A percentile compares a stretch with the other conserved stretches of the same genome.
Evolutionary conservation across 64 coral and sea anemone species (phyloP).

Genomic region (Actinia tenebrosa): DNA sequence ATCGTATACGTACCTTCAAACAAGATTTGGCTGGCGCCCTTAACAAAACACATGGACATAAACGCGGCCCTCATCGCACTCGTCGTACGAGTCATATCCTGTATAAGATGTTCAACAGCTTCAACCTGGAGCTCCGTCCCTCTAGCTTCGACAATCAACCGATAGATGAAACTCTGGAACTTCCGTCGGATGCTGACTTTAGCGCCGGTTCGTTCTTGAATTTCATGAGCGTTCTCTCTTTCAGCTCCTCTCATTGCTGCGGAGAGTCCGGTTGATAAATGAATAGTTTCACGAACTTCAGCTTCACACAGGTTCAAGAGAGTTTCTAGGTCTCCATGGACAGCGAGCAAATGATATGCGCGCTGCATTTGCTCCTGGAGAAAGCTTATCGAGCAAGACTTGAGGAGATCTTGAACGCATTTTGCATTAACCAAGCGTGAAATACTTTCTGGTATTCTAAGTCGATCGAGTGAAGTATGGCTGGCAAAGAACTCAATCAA

Average conservation of each 20-base stretch:
- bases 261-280: slow-evolving; percentile 57
- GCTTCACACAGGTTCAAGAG: slow-evolving; percentile 63
- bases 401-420: slow-evolving; percentile 51
- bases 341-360: slow-evolving; percentile 73
- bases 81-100: slow-evolving; percentile 68
- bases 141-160: slow-evolving; percentile 64
- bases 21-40: slow-evolving; percentile 80
- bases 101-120: slow-evolving; percentile 57
- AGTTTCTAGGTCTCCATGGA: slow-evolving; percentile 68
- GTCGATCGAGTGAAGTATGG: slow-evolving; percentile 40
- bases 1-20: slow-evolving; percentile 51
- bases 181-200: slow-evolving; percentile 79
- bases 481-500: slow-evolving; percentile 63
- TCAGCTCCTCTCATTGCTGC: slow-evolving; percentile 76
- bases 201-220: slow-evolving; percentile 78
- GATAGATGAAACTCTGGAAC: slow-evolving; percentile 48
- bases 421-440: slow-evolving; percentile 52
- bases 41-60: slow-evolving; percentile 87
- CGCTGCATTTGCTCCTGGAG: slow-evolving; percentile 90
- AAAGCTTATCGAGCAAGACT: slow-evolving; percentile 39
- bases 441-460: slow-evolving; percentile 58
- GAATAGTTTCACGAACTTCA: slow-evolving; percentile 52
- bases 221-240: slow-evolving; percentile 46
- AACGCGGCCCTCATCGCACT: slow-evolving; percentile 50
- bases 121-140: slow-evolving; percentile 77